phyloP scores from a whole-genome alignment of 2,888 invertebrate genomes.

The Drosophila setosimentum region DNA sequence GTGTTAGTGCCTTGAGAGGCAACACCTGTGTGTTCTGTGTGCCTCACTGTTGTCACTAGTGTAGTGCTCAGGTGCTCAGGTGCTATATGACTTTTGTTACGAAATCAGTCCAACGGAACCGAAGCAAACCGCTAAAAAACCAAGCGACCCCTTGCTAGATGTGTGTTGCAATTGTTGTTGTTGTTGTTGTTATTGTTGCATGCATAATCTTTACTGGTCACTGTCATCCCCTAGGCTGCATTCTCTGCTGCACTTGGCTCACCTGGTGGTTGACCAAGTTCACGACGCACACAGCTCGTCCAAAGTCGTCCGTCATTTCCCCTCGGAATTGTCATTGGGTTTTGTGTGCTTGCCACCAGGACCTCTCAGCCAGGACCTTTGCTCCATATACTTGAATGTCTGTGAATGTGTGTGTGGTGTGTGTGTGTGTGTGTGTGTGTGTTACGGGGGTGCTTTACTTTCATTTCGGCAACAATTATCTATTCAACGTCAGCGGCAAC shows the following conservation, averaged over 20 bases:
- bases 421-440: conserved; percentile 3
- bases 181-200: conserved; percentile 43
- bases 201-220: conserved; percentile 77
- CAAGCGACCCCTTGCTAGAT: conserved; percentile 17
- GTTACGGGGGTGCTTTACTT: conserved; percentile 59
- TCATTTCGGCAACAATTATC: conserved; percentile 81
- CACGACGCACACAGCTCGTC: conserved; percentile 42
- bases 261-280: conserved; percentile 71
- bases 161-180: not conserved
- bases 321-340: conserved; percentile 71
- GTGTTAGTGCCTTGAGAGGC: conserved; percentile 67
- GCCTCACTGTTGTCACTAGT: not conserved
- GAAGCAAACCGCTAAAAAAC: conserved; percentile 49
- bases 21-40: conserved; percentile 70
- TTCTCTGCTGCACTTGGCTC: conserved; percentile 45
- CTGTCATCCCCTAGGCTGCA: conserved; percentile 71
- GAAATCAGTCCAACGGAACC: conserved; percentile 81
- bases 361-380: conserved; percentile 22
- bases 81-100: conserved; percentile 78
- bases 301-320: conserved; percentile 71
- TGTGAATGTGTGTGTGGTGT: too few species aligned
- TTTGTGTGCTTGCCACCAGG: conserved; percentile 54
- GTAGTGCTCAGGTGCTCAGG: conserved; percentile 49
- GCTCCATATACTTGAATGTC: conserved; percentile 2
- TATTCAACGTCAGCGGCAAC: conserved; percentile 73